A percentile compares a stretch with the other conserved stretches of the same genome.
Conservation (phyloP, 2,113 vertebrate genomes). For the Tursiops truncatus region DNA sequence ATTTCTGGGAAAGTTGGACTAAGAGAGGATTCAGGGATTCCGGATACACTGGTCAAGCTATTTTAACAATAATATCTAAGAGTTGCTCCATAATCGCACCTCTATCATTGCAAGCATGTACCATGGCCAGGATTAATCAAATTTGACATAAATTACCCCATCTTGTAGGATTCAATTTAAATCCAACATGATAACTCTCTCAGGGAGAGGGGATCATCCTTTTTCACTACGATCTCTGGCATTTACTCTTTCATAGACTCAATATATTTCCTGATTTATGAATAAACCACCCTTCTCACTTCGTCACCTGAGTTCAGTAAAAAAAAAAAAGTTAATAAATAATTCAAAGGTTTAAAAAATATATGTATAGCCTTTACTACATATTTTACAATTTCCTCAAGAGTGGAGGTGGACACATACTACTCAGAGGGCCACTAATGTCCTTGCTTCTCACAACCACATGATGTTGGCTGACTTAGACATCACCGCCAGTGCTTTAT, state of each 20-base stretch:
- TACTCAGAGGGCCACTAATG: neutral
- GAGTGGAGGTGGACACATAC: neutral
- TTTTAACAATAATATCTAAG: neutral
- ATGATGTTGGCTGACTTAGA: neutral
- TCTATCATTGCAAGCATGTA: neutral
- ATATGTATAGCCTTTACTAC: neutral
- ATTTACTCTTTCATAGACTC: neutral
- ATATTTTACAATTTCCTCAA: neutral
- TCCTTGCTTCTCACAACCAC: neutral
- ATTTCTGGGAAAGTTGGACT: neutral
- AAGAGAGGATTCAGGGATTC: neutral
- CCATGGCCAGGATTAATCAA: neutral
- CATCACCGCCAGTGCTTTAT: neutral
- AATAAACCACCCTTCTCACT: neutral
- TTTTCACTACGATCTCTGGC: neutral
- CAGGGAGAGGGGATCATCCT: neutral
- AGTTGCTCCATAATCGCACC: neutral
- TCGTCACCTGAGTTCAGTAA: neutral
- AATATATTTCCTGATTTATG: neutral
- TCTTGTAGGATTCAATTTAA: neutral
- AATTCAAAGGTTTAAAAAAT: neutral
- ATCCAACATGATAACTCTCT: neutral
- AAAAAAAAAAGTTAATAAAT: neutral
- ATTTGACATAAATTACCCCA: neutral
- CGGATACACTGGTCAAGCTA: neutral